Conservation (phyloP, 2,113 vertebrate species). For the Emydocephalus ijimae region DNA sequence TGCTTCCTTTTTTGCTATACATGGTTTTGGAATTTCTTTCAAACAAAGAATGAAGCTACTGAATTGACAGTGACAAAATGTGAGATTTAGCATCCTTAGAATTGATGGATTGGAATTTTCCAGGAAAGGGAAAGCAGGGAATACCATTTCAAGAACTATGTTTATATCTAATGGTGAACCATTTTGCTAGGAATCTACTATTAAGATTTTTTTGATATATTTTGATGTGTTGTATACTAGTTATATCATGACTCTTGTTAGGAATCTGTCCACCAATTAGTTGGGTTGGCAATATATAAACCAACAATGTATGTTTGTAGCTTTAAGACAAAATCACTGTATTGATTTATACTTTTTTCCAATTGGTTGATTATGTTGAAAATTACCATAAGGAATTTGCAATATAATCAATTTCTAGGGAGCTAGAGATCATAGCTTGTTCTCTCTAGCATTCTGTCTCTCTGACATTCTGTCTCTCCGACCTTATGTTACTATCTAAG, state of each 20-base stretch:
- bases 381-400: no score
- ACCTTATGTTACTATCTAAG: no score
- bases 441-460: no score
- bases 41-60: background rate
- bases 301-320: no score
- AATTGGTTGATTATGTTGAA: no score
- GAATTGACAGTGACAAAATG: background rate
- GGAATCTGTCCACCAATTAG: no score
- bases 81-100: background rate
- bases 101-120: background rate
- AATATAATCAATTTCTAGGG: no score
- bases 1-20: background rate
- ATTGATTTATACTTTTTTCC: no score
- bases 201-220: background rate
- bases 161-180: background rate
- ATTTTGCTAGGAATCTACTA: background rate
- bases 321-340: no score
- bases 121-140: background rate
- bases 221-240: background rate
- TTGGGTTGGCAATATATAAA: no score
- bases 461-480: no score
- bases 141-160: background rate
- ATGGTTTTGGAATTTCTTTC: background rate
- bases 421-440: no score
- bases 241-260: background rate